Evolutionary conservation across 1,140 invertebrate genomes (phyloP).

Genomic region (Pogonus chalceus): DNA sequence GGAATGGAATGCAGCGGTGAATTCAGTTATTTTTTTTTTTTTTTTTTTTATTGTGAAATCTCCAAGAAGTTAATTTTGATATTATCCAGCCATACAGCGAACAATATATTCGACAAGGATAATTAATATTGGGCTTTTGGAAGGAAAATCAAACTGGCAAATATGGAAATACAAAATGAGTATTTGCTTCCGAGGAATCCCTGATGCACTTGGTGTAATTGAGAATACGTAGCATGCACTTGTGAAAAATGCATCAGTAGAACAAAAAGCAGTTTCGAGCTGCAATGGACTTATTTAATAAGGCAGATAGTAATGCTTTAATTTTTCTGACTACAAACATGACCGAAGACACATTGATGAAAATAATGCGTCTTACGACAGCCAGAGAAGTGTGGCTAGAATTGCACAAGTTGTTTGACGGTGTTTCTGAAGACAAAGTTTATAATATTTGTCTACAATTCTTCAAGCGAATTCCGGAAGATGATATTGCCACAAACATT

Average conservation of each 20-base stretch:
- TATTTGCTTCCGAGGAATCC: not conserved
- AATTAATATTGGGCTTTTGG: not conserved
- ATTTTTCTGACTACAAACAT: slow-evolving; percentile 8
- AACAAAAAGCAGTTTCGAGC: not conserved
- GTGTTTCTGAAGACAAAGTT: slow-evolving; percentile 15
- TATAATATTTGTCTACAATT: slow-evolving; percentile 21
- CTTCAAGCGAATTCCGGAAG: slow-evolving; percentile 10
- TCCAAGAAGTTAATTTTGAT: not conserved
- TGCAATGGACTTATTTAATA: not conserved
- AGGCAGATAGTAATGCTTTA: slow-evolving; percentile 1
- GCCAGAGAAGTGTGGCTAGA: slow-evolving; percentile 18
- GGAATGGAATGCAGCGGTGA: not conserved
- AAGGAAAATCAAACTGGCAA: not conserved
- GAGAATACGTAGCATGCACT: not conserved
- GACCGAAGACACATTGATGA: slow-evolving; percentile 10
- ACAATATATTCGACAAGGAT: not conserved
- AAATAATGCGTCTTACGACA: slow-evolving; percentile 9
- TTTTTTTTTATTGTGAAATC: not conserved
- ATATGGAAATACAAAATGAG: not conserved
- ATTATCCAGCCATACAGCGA: not conserved
- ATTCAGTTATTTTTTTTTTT: no score
- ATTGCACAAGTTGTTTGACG: slow-evolving; percentile 19
- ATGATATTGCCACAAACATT: slow-evolving; percentile 10
- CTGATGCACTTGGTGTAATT: not conserved
- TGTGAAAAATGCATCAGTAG: not conserved